These are phyloP conservation scores for zebrafish (Danio rerio) DNA, from an alignment of 2,113 vertebrate species.

Conservation along the genomic window DNA sequence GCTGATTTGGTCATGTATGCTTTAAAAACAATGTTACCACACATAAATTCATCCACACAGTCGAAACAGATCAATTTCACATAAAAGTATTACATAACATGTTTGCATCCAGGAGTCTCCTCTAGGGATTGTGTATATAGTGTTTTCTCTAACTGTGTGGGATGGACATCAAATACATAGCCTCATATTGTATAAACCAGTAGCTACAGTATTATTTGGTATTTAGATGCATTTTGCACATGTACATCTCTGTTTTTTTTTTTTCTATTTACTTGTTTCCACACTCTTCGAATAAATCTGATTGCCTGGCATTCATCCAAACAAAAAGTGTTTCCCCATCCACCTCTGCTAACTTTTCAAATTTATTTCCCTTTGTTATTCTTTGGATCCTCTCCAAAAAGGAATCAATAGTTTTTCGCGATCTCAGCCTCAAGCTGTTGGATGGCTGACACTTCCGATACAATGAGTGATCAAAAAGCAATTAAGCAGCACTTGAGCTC, in stretches of 20 bases:
- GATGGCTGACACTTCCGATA: constrained; percentile 24
- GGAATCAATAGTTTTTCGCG: constrained; percentile 45
- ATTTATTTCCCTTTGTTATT: constrained; percentile 19
- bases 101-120: neutral
- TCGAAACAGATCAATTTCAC: neutral
- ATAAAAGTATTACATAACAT: constrained; percentile 7
- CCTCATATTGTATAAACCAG: neutral
- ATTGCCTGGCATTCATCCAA: neutral
- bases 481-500: constrained; percentile 39
- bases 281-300: neutral
- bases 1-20: too few relatives aligned
- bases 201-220: neutral
- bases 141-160: neutral
- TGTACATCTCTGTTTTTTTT: too few relatives aligned
- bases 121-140: neutral
- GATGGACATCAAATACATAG: neutral
- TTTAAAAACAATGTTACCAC: neutral
- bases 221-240: neutral
- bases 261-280: constrained; percentile 4
- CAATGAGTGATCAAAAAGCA: constrained; percentile 54
- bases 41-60: neutral
- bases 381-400: constrained; percentile 37
- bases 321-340: neutral
- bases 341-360: neutral
- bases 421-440: constrained; percentile 20